Percentiles rank a stretch among this genome's conserved stretches.
Conservation (phyloP, 1,140 invertebrate genomes). For the Drosophila pseudoobscura region DNA sequence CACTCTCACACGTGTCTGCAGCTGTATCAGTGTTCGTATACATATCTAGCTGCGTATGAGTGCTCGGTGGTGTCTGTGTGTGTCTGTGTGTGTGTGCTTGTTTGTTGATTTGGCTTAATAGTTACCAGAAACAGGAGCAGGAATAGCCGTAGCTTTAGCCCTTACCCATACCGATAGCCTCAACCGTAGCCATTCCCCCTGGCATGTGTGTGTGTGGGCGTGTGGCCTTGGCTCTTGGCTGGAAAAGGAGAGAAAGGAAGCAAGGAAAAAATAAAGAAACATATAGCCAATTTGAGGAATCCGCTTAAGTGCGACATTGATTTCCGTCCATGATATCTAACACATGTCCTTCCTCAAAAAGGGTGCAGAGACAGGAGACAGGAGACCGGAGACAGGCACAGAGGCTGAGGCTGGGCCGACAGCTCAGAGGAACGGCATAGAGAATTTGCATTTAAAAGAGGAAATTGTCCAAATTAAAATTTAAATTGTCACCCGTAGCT, state of each 20-base stretch:
- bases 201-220: neutral
- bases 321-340: constrained; percentile 73
- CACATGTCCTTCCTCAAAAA: constrained; percentile 51
- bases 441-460: neutral
- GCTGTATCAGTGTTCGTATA: neutral
- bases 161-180: neutral
- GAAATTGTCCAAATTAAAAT: constrained; percentile 26
- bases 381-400: neutral
- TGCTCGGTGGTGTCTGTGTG: constrained; percentile 45
- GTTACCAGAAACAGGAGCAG: constrained; percentile 41
- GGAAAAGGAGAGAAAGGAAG: constrained; percentile 1
- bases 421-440: neutral
- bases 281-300: constrained; percentile 79
- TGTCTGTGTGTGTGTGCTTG: constrained; percentile 31
- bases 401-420: neutral
- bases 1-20: neutral
- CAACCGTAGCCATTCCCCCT: too few species aligned
- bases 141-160: constrained; percentile 5
- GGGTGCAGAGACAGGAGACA: neutral
- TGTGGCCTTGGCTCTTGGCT: neutral
- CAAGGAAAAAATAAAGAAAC: constrained; percentile 53
- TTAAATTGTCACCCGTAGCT: constrained; percentile 28
- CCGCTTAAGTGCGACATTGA: constrained; percentile 81
- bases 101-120: constrained; percentile 77
- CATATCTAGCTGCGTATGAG: constrained; percentile 5